Evolutionary conservation across 2,113 vertebrate genomes (phyloP).

Genomic region (Chelonoidis abingdonii): DNA sequence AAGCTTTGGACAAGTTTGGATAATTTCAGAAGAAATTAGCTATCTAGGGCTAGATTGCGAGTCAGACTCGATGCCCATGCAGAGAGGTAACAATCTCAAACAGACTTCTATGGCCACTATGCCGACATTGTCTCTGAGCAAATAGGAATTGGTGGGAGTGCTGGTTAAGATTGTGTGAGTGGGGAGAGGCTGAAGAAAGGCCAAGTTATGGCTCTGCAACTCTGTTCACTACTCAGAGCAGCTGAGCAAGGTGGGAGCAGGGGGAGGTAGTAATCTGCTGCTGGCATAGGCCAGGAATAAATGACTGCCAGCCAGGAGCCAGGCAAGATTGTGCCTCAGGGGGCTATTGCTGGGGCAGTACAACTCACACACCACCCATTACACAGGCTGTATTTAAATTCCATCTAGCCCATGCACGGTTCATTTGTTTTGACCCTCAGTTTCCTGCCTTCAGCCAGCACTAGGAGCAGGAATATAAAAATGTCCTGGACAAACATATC

Average conservation of each 20-base stretch:
- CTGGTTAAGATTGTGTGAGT: not conserved
- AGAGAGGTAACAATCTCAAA: not conserved
- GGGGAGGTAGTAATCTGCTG: not conserved
- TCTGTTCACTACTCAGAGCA: not conserved
- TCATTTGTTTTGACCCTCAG: not conserved
- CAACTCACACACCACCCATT: not conserved
- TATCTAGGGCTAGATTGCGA: not conserved
- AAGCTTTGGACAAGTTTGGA: not conserved
- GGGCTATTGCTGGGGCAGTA: not conserved
- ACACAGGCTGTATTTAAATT: not conserved
- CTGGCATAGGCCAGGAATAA: not conserved
- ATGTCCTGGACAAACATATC: slow-evolving; percentile 10
- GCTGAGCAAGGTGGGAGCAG: not conserved
- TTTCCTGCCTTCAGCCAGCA: slow-evolving; percentile 23
- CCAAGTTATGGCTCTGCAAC: not conserved
- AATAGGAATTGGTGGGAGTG: not conserved
- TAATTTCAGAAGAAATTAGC: not conserved
- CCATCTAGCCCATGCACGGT: not conserved
- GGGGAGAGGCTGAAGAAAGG: not conserved
- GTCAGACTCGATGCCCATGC: not conserved
- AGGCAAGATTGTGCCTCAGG: not conserved
- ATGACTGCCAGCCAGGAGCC: not conserved
- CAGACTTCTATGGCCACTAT: not conserved
- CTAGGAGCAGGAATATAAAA: not conserved
- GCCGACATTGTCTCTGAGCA: not conserved